A percentile compares a stretch with the other conserved stretches of the same genome.
Evolutionary conservation across 2,888 invertebrate species (phyloP).

Genomic region (Ormyrus pomaceus): DNA sequence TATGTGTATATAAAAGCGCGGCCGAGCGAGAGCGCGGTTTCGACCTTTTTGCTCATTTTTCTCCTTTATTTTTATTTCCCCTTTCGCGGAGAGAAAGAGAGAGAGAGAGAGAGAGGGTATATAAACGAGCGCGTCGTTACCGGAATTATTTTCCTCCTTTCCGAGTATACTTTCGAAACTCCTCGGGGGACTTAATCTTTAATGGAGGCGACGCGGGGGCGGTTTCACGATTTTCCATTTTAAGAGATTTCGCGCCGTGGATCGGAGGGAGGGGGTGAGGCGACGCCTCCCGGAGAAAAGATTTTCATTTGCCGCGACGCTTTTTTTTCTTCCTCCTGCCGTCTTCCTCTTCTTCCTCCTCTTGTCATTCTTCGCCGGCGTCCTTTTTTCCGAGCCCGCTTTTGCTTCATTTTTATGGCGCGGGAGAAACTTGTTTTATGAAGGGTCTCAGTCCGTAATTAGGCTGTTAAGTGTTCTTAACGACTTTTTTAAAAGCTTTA

Average conservation of each 20-base stretch:
- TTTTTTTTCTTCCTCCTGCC: background rate
- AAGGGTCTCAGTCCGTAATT: constrained; percentile 5
- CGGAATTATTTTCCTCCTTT: constrained; percentile 37
- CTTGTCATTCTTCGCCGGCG: background rate
- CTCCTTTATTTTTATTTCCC: constrained; percentile 37
- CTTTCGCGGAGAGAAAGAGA: background rate
- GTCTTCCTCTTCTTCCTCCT: background rate
- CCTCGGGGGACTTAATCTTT: constrained; percentile 46
- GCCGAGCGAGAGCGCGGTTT: too few species aligned
- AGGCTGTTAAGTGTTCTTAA: background rate
- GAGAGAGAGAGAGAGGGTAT: background rate
- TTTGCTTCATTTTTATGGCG: background rate
- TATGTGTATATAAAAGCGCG: background rate
- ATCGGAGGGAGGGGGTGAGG: too few species aligned
- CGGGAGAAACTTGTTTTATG: background rate
- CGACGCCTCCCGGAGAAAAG: too few species aligned
- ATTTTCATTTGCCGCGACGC: too few species aligned
- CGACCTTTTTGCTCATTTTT: background rate
- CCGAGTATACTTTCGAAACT: constrained; percentile 30
- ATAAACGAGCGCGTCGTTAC: constrained; percentile 43
- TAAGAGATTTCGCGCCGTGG: constrained; percentile 10
- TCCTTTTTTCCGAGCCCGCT: background rate
- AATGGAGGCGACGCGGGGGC: constrained; percentile 11
- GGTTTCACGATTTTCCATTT: constrained; percentile 36
- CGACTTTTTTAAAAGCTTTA: background rate